phyloP scores from a whole-genome alignment of 2,113 vertebrate genomes.

The Alaudala cheleensis region DNA sequence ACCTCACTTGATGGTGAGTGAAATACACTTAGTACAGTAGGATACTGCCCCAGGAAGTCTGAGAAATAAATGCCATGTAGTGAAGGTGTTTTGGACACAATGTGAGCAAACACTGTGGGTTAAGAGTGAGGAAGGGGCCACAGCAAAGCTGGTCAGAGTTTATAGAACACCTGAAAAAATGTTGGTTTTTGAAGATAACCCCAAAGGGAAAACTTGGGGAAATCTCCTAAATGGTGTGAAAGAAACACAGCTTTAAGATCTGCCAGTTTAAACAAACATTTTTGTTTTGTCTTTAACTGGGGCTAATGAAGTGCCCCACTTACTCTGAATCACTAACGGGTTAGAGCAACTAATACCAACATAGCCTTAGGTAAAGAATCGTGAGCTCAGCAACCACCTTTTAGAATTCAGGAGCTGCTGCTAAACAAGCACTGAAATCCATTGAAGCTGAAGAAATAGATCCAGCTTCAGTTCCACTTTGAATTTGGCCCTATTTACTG shows the following conservation, averaged over 20 bases:
- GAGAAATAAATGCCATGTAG: background rate
- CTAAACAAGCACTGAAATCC: constrained; percentile 30
- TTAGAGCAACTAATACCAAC: constrained; percentile 64
- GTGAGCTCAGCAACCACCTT: constrained; percentile 21
- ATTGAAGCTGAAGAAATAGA: constrained; percentile 39
- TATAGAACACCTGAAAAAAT: constrained; percentile 46
- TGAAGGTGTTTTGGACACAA: background rate
- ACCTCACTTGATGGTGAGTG: background rate
- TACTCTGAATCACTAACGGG: constrained; percentile 54
- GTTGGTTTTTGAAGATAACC: constrained; percentile 50
- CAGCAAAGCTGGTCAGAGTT: background rate
- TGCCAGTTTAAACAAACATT: constrained; percentile 65
- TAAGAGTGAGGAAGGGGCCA: background rate
- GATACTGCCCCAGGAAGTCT: constrained; percentile 14
- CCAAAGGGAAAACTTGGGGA: constrained; percentile 36
- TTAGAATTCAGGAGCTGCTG: constrained; percentile 44
- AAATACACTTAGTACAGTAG: background rate
- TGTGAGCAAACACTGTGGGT: rapidly evolving
- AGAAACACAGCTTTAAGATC: constrained; percentile 39
- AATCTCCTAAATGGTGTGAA: constrained; percentile 59
- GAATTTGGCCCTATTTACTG: background rate
- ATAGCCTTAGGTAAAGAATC: constrained; percentile 58
- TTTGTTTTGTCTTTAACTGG: constrained; percentile 57
- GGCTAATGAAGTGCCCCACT: constrained; percentile 63
- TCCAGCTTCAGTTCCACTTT: background rate